These are phyloP conservation scores for Eciton burchellii DNA, from an alignment of 1,140 invertebrate species.

Conservation along the genomic window DNA sequence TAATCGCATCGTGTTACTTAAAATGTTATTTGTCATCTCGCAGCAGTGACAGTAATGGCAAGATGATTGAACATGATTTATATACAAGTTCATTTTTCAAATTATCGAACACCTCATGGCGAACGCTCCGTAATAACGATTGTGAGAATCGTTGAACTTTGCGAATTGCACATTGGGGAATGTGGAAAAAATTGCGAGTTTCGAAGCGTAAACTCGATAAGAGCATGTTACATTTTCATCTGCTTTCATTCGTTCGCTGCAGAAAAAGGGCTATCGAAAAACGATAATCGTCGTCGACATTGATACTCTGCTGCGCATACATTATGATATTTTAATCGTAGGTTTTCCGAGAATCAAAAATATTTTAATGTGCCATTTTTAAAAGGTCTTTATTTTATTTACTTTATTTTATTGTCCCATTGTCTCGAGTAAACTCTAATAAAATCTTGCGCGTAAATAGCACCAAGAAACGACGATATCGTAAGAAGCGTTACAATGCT, in stretches of 20 bases:
- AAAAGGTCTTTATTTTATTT: not conserved
- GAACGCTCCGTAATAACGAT: slow-evolving; percentile 6
- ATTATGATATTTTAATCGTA: not conserved
- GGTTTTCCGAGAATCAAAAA: not conserved
- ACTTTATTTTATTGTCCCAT: not conserved
- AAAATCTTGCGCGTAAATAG: not conserved
- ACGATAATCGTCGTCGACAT: not conserved
- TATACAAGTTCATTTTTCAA: too few relatives aligned
- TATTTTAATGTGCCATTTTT: not conserved
- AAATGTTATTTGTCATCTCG: too few relatives aligned
- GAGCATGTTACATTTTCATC: not conserved
- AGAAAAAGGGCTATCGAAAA: not conserved
- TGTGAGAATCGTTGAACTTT: slow-evolving; percentile 19
- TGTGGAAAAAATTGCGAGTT: slow-evolving; percentile 1
- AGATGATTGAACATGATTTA: not conserved
- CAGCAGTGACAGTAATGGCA: too few relatives aligned
- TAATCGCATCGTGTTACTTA: too few relatives aligned
- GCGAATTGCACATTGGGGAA: not conserved
- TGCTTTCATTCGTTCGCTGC: not conserved
- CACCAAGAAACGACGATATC: not conserved
- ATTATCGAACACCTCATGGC: slow-evolving; percentile 1
- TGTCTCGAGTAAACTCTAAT: not conserved
- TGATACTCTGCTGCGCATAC: not conserved
- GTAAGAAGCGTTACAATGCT: not conserved
- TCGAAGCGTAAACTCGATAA: slow-evolving; percentile 2